A percentile compares a stretch with the other conserved stretches of the same genome.
These are phyloP conservation scores for Hyperoplus lanceolatus DNA, from an alignment of 2,797 vertebrate genomes.

Conservation along the genomic window DNA sequence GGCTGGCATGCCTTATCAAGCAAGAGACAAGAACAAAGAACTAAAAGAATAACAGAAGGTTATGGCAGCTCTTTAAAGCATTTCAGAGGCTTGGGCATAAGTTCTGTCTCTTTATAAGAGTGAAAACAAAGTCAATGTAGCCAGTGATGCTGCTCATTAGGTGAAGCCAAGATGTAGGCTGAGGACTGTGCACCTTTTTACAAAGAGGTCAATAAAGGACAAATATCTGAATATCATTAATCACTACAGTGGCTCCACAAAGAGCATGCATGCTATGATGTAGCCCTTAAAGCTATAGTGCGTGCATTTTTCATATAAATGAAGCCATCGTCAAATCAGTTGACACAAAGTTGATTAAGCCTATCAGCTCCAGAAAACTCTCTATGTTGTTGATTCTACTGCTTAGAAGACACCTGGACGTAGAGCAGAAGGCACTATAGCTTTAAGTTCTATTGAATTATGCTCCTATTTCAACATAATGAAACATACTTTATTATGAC, in stretches of 20 bases:
- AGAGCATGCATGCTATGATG: constrained; percentile 37
- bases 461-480: constrained; percentile 24
- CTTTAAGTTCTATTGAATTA: constrained; percentile 16
- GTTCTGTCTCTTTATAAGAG: constrained; percentile 74
- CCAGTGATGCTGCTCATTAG: constrained; percentile 74
- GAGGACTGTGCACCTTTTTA: constrained; percentile 72
- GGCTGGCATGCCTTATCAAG: constrained; percentile 84
- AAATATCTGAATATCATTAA: constrained; percentile 75
- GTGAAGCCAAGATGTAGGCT: constrained; percentile 68
- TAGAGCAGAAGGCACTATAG: too few species aligned
- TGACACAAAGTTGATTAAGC: too few species aligned
- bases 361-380: too few species aligned
- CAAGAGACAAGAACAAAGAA: constrained; percentile 84
- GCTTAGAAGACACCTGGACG: too few species aligned
- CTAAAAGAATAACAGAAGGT: constrained; percentile 82
- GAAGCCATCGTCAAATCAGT: too few species aligned
- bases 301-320: too few species aligned
- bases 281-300: constrained; percentile 1
- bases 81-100: constrained; percentile 76
- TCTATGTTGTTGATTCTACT: too few species aligned
- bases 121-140: constrained; percentile 75
- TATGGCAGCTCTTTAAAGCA: constrained; percentile 84
- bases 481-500: background rate
- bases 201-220: constrained; percentile 78
- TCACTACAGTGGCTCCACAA: constrained; percentile 56